Evolutionary conservation across 2,888 invertebrate genomes (phyloP).

Genomic region (Hipparchia semele): DNA sequence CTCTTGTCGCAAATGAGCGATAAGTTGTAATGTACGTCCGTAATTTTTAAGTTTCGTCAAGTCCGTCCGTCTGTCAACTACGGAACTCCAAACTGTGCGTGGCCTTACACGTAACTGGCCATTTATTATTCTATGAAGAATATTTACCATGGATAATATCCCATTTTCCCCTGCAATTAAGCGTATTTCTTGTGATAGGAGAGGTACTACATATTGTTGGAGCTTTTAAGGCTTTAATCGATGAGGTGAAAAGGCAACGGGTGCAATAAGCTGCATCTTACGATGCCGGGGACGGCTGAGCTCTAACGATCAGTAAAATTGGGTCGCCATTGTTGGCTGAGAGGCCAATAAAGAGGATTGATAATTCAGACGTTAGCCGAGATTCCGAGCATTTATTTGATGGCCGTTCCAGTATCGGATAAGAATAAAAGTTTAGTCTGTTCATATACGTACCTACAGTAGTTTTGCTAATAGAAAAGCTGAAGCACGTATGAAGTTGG

Average conservation of each 20-base stretch:
- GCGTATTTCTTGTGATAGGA: too few relatives aligned
- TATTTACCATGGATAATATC: too few relatives aligned
- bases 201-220: too few relatives aligned
- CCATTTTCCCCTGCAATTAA: too few relatives aligned
- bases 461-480: background rate
- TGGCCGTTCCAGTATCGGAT: conserved; percentile 10
- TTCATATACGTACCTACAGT: background rate
- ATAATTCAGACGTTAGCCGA: conserved; percentile 18
- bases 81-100: too few relatives aligned
- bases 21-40: too few relatives aligned
- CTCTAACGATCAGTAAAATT: conserved; percentile 38
- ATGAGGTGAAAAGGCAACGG: conserved; percentile 62
- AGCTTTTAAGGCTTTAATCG: background rate
- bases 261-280: conserved; percentile 63
- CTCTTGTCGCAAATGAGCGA: too few relatives aligned
- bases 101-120: too few relatives aligned
- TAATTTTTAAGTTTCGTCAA: too few relatives aligned
- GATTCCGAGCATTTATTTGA: conserved; percentile 11
- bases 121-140: too few relatives aligned
- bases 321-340: conserved; percentile 35
- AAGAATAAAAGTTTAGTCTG: background rate
- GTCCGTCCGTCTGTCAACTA: too few relatives aligned
- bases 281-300: conserved; percentile 34
- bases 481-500: too few relatives aligned
- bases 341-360: conserved; percentile 25